These are phyloP conservation scores for Bombus soroeensis DNA, from an alignment of 1,140 invertebrate species.

Conservation along the genomic window DNA sequence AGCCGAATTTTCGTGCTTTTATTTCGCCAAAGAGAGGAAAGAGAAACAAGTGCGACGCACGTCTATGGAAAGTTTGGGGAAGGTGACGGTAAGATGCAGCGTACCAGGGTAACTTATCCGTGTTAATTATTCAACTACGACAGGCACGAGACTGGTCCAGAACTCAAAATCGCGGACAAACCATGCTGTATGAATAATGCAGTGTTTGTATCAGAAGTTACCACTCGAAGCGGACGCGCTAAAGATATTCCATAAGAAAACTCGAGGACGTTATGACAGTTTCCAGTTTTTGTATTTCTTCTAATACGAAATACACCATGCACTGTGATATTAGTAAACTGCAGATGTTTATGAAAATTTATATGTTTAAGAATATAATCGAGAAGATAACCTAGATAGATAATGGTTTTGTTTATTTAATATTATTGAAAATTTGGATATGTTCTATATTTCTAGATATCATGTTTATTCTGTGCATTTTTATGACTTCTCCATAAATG, in stretches of 20 bases:
- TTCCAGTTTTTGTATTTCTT: not conserved
- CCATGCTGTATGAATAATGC: conserved; percentile 63
- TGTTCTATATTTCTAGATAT: no score
- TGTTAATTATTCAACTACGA: conserved; percentile 25
- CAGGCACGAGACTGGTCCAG: not conserved
- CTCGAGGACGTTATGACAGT: not conserved
- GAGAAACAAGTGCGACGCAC: not conserved
- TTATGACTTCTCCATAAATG: no score
- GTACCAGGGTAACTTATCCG: not conserved
- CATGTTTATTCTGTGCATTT: no score
- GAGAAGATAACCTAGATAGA: no score
- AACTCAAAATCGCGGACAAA: conserved; percentile 6
- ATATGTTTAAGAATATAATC: no score
- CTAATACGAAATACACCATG: not conserved
- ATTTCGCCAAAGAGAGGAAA: not conserved
- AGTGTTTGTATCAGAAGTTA: conserved; percentile 66
- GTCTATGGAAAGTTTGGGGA: not conserved
- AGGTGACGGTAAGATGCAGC: not conserved
- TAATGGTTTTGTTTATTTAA: no score
- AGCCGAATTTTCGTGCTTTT: not conserved
- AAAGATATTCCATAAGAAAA: conserved; percentile 46
- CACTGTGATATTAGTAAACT: not conserved
- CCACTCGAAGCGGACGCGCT: conserved; percentile 45
- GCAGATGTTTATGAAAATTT: no score
- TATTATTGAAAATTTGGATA: no score